Base-by-base conservation (phyloP, 2,888 invertebrate genomes). In the Thelaira solivaga region DNA sequence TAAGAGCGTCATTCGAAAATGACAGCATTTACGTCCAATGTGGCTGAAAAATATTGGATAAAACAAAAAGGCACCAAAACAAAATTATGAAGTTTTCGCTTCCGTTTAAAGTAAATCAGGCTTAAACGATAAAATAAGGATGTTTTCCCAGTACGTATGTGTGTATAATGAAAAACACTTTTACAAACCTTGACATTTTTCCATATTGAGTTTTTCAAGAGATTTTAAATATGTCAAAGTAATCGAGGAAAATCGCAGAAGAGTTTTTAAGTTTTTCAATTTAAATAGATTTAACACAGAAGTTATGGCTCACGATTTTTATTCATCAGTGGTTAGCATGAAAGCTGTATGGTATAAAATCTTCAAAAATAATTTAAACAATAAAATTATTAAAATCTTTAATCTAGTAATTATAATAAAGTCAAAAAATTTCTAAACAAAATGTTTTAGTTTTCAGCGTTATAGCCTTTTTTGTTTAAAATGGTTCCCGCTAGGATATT, bases 1-100 rank as follows among this genome's bases (percentile, higher is more conserved):
- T 83, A 84, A 82, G 82, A 84, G 82, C 83, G 82, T 82, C 76
- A 82, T 80, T 73, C 80, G 80, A 81, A 82, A 83, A 78, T 84
- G 84, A 83, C 84, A 83, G 82, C 81, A 76, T 67, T 47, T 31
- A 41, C 72, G 62, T 36, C 49, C 59, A 65, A 65, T 71, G 67
- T 61, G 69, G 69, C 53, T 64, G 64, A 61, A 65, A 65, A 71
- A 43, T 59, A 61, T 78, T 78, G 78, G 53, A 53, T 71, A 62
- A 31, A 59, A 53, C 36, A 68, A 49, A 59, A 53, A 45, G 45
- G n/a, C 47, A 45, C 8, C 55, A 55, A 55, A 57, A 65, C 29
- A 51, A 69, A 59, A 71, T 64, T 55, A 72, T 72, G 26, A 72
- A 68, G 41, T 72, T 72, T 72, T 41, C 49, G 31, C 18, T 57